A percentile compares a stretch with the other conserved stretches of the same genome.
phyloP scores from a whole-genome alignment of 2,888 invertebrate genomes.

The Phengaris arion region DNA sequence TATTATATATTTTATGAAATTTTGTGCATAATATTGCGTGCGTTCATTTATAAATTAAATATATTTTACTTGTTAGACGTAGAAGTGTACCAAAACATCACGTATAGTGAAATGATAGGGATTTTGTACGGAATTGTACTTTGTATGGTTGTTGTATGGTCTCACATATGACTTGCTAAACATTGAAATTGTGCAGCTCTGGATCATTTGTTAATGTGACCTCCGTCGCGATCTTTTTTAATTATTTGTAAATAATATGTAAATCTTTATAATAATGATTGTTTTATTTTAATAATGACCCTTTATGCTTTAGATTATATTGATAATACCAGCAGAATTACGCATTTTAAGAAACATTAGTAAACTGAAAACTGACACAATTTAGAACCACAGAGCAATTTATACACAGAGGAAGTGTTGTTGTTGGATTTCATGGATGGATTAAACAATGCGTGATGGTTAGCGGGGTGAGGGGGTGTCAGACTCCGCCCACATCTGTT shows the following conservation, averaged over 20 bases:
- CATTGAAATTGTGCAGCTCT: constrained; percentile 36
- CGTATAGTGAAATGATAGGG: constrained; percentile 36
- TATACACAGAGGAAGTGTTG: too few relatives aligned
- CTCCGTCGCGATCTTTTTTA: constrained; percentile 45
- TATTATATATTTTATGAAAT: constrained; percentile 18
- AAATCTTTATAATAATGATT: constrained; percentile 44
- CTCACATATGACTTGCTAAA: constrained; percentile 33
- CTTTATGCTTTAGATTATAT: background rate
- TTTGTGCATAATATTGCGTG: constrained; percentile 29
- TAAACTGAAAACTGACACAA: too few relatives aligned
- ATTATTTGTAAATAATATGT: constrained; percentile 48
- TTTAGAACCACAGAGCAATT: too few relatives aligned
- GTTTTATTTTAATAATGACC: constrained; percentile 35
- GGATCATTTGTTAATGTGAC: constrained; percentile 46
- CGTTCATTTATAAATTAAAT: constrained; percentile 32
- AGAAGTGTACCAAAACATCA: constrained; percentile 43
- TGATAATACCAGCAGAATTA: too few relatives aligned
- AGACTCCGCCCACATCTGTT: too few relatives aligned
- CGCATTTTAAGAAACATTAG: too few relatives aligned
- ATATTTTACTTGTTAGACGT: constrained; percentile 37
- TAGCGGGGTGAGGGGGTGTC: too few relatives aligned
- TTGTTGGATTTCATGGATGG: too few relatives aligned
- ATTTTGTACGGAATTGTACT: constrained; percentile 34
- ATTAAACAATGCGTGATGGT: too few relatives aligned
- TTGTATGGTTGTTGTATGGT: constrained; percentile 33